Evolutionary conservation across 1,140 invertebrate species (phyloP), one percentile per base, ranked within the genome.

Genomic region (Branchinecta lynchi): DNA sequence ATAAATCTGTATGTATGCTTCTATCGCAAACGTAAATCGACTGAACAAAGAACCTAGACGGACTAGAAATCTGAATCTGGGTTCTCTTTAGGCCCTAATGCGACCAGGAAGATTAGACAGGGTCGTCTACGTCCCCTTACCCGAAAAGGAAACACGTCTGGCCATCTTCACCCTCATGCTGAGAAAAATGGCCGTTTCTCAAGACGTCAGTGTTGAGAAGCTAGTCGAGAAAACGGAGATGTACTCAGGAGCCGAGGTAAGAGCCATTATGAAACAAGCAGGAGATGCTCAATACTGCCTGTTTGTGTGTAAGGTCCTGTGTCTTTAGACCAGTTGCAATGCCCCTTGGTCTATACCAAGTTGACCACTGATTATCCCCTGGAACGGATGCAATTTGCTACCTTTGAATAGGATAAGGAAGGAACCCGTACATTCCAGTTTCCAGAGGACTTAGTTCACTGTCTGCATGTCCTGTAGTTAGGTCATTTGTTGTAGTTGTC

Each of bases 191-290:
- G 84, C 85, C 7, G 73, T 87, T 21, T 73, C 74, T 17, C 70
- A 79, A 60, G 81, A 86, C 77, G 83, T 93, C 6, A 74, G 82
- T 72, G 73, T 90, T 32, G 78, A 85, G 3, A 74, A 80, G 46
- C 77, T 95, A 68, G 86, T 89, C 0, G 71, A 80, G 0, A 74
- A 74, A 66, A 93, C 89, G 3, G 80, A 86, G 44, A 84, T 84
- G 17, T 94, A 92, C 80, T 93, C 92, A 0, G 92, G 92, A 3
- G 92, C 92, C 5, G 92, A 96, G 83, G 85, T 93, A 72, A 72
- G 66, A 67, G 51, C 51, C 51, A 60, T 60, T 20, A 15, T 60
- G 51, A 12, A 15, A 12, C 12, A 15, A 60, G 51, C 17, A 60
- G 51, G 51, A 12, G 17, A 60, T 60, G 6, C 44, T 43, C 43